A percentile compares a stretch with the other conserved stretches of the same genome.
phyloP scores from a whole-genome alignment of 2,113 vertebrate species.

The Chionis minor region DNA sequence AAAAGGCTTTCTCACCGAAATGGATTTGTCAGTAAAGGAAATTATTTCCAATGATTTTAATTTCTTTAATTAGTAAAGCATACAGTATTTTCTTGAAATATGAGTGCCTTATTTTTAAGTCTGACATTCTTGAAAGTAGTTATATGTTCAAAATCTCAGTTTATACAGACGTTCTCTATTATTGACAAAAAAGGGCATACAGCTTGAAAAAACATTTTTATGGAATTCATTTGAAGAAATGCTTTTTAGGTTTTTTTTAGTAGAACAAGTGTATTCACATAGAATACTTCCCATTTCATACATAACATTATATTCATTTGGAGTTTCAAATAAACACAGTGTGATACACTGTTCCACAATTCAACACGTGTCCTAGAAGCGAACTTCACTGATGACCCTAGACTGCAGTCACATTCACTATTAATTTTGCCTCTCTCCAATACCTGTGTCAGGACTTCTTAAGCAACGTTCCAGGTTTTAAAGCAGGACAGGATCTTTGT shows the following conservation, averaged over 20 bases:
- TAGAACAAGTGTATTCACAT: background rate
- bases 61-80: background rate
- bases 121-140: background rate
- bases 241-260: background rate
- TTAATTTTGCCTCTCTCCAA: background rate
- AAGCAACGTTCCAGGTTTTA: background rate
- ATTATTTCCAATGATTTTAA: background rate
- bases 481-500: background rate
- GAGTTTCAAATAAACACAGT: background rate
- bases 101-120: background rate
- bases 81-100: background rate
- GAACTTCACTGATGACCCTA: background rate
- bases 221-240: background rate
- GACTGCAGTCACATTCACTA: background rate
- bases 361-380: background rate
- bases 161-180: background rate
- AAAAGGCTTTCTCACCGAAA: background rate
- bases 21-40: background rate
- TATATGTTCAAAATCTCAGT: background rate
- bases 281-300: background rate
- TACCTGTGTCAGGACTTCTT: background rate
- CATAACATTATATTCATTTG: background rate
- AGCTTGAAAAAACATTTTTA: background rate
- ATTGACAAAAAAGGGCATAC: background rate
- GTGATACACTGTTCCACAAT: background rate